Base-by-base conservation (phyloP, 2,888 invertebrate species). In the Parnassius mnemosyne region DNA sequence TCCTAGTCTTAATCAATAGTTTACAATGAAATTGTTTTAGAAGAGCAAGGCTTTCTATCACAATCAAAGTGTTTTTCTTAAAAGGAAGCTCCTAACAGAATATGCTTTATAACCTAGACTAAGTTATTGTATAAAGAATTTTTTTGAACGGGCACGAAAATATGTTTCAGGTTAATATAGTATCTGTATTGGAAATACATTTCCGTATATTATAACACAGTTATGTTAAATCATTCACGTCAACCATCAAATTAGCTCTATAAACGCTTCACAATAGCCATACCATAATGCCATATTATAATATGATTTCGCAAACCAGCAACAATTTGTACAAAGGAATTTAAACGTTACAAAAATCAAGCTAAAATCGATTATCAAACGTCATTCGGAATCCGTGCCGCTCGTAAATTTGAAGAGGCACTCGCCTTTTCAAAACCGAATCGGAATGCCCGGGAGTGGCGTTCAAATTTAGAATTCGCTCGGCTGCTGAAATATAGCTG, bases 371-470 rank as follows among this genome's bases (percentile, higher is more conserved):
- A 78, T 76, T 75, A 72, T 76, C 60, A 69, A 65, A 54, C 69
- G 69, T 66, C 65, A 69, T 70, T 44, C 64, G 63, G 65, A 67
- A 70, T 71, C 72, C 73, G 74, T 66, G 69, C 68, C 74, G 69
- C 68, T 73, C 75, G 77, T 80, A 82, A 83, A 83, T 83, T 84
- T 79, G 73, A 81, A 85, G 78, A 79, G 80, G 74, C 81, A 79
- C 80, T 83, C 74, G 81, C 75, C 78, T 81, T 83, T 83, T 83
- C 76, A 80, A 83, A 82, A 81, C 79, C 76, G 78, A 80, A 80
- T 79, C 78, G 80, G 80, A 80, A 81, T 80, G 78, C 78, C 73
- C 71, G 73, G 64, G 75, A 79, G 78, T 73, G 71, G 71, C 71
- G 81, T 80, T 78, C 80, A 83, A 81, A 83, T 84, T 82, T 84